Evolutionary conservation across 2,113 vertebrate genomes (phyloP), one percentile per base, ranked within the genome.

Genomic region (Notothenia rossii): DNA sequence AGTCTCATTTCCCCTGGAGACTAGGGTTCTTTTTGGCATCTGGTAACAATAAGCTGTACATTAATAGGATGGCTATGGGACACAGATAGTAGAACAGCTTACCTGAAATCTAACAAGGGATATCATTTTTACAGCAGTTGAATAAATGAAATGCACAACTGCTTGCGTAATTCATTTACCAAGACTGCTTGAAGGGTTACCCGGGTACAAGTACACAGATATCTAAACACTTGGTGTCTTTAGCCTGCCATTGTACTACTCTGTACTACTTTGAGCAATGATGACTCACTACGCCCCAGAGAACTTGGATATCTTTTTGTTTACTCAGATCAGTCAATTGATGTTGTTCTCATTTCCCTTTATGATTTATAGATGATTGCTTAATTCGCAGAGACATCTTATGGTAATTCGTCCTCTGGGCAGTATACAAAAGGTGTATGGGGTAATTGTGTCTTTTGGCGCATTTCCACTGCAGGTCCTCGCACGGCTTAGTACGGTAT

Each of bases 351-450:
- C 25, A 25, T 25, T 25, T 25, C 25, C 25, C 25, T 25, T 25
- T 25, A 25, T 25, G 25, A 25, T 25, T 25, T 25, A 25, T 25
- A 25, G 25, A 25, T 25, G 25, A 25, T 25, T 25, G 25, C 25
- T 25, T 25, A 25, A 25, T 25, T 29, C 29, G 3, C 29, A 29
- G 29, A 29, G 29, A 29, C 29, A 4, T 3, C 4, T 63, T 75
- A 18, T 68, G n/a, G n/a, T 64, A 22, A 71, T 64, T 72, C 22
- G 18, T 77, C 67, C 66, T 72, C 36, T 54, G 29, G 17, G 56
- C 13, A 64, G 40, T 22, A 49, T 53, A 72, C 15, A 75, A 13
- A 20, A 33, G 81, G 40, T 29, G 17, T 46, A 56, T 74, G 14
- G n/a, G 14, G 33, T 4, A 25, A 61, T 46, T 60, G 43, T 49